Base-by-base conservation (phyloP, 1,140 invertebrate genomes). In the Bombus soroeensis region DNA sequence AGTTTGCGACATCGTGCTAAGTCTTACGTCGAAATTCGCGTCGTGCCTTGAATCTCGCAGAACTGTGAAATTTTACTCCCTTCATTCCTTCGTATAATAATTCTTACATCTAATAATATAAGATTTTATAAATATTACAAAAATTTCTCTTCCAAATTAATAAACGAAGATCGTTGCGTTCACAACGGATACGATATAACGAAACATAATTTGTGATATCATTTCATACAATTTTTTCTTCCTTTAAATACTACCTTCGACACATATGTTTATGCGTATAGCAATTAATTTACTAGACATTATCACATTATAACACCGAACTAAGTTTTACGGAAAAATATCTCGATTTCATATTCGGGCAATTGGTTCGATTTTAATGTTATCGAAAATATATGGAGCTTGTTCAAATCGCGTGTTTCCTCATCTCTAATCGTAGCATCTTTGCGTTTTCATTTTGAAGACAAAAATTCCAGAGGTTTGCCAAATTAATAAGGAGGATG, bases 11-110 rank as follows among this genome's bases (percentile, higher is more conserved):
- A 15, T 39, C 28, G 8, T 13, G n/a, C 12, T 70, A 32, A 82
- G n/a, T 64, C 28, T 22, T 5, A 10, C 57, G 70, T 74, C 32
- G 22, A 75, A 82, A 83, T 66, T 83, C 47, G 25, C 41, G 32
- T 22, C 43, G 66, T 18, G 12, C 2, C 41, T 53, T 32, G 9
- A 68, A 53, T 39, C 53, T 68, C 13, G 9, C 10, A 10, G 25
- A 25, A n/a, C 25, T 2, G n/a, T 15, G 9, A 5, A 47, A n/a
- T 18, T 47, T 9, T 3, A 4, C 6, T 9, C 34, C 6, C 18
- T 53, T 6, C 5, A 22, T 53, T 53, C 47, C 18, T 53, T 8
- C 47, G 47, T 53, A 22, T 53, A 22, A 22, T 8, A 53, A 53
- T 8, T 53, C 47, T 53, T 53, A 8, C 47, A 18, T 53, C 18